Evolutionary conservation across 2,888 invertebrate genomes (phyloP), one percentile per base, ranked within the genome.

Genomic region (Drosophila acutilabella): DNA sequence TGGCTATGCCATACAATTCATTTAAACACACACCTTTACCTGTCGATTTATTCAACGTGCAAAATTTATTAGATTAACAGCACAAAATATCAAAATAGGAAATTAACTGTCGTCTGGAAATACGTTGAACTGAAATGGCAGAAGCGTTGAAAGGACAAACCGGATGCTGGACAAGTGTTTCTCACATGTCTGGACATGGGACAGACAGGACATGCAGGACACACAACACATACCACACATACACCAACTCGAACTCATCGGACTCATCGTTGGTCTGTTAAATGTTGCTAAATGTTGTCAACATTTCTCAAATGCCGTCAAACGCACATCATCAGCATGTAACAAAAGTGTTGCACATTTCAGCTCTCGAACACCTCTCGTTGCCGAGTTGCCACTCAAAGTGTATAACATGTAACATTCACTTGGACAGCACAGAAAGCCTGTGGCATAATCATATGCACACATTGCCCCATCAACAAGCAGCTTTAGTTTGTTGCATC

Each of bases 21-120:
- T 57, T 70, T 62, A 10, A 60, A 48, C 20, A 51, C 10, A 47
- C 26, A 11, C 10, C n/a, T 14, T 48, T 41, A 41, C 52, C 42
- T 33, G 23, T 54, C 54, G 69, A 80, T 82, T 70, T 44, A 64
- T 64, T 58, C 67, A 61, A 65, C 67, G 74, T 77, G 74, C 80
- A 75, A 81, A 1, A 88, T 85, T 88, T 81, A 85, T 87, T 89
- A 84, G 88, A 84, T 89, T 85, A 89, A 85, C 85, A 89, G 77
- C 89, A 85, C 8, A 30, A 30, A 89, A 85, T 87, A 85, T 89
- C 85, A 85, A 85, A 30, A 89, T 74, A 89, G 85, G 85, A 85
- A 85, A 85, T 85, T 85, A 85, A 88, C 86, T 85, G 85, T 84
- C 84, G 88, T 89, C 85, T 89, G 84, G 76, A 64, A 80, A 61